phyloP scores from a whole-genome alignment of 2,888 invertebrate genomes.

The Thymelicus lineola region DNA sequence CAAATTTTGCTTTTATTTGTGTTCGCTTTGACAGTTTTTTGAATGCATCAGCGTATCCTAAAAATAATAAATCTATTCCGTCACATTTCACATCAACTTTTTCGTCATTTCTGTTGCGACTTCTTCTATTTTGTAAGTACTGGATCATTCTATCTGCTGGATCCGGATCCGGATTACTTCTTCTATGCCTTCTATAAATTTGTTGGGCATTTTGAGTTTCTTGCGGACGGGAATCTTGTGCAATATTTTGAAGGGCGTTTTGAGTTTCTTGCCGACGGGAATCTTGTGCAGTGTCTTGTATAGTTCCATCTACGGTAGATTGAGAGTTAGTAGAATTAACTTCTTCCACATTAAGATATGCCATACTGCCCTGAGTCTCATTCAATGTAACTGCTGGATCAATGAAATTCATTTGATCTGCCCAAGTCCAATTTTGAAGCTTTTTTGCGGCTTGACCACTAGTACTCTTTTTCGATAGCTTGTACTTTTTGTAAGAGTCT shows the following conservation, averaged over 20 bases:
- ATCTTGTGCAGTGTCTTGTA: constrained; percentile 37
- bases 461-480: background rate
- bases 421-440: constrained; percentile 39
- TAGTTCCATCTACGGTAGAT: constrained; percentile 15
- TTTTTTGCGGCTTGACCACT: constrained; percentile 2
- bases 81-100: constrained; percentile 29
- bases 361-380: background rate
- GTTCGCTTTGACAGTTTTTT: constrained; percentile 10
- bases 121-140: constrained; percentile 43
- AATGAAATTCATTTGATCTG: constrained; percentile 42
- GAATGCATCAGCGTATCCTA: constrained; percentile 1
- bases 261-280: constrained; percentile 35
- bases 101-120: constrained; percentile 39
- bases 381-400: constrained; percentile 25
- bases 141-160: constrained; percentile 41
- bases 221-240: too few relatives aligned
- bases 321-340: constrained; percentile 39
- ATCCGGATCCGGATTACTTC: constrained; percentile 37
- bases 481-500: too few relatives aligned
- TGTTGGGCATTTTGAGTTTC: constrained; percentile 21
- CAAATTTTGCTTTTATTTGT: background rate
- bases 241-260: constrained; percentile 25
- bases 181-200: constrained; percentile 43
- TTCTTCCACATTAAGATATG: constrained; percentile 19
- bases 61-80: constrained; percentile 5